Evolutionary conservation across 2,888 invertebrate genomes (phyloP).

Genomic region (Pyrocoelia pectoralis): DNA sequence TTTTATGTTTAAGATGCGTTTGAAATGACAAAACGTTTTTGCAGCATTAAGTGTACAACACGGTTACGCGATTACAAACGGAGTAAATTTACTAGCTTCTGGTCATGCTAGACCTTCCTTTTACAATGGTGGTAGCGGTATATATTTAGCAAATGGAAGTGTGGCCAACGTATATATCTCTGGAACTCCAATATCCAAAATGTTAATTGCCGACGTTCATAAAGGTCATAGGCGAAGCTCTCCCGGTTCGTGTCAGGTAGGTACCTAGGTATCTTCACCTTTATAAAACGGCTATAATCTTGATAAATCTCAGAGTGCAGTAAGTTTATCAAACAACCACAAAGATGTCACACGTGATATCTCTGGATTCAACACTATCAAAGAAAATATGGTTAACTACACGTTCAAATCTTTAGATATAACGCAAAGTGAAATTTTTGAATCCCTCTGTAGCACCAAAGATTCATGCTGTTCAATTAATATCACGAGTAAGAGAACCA

Average conservation of each 20-base stretch:
- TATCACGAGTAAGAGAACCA: not conserved
- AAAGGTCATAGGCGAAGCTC: conserved; percentile 16
- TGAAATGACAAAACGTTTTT: no score
- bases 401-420: conserved; percentile 17
- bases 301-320: no score
- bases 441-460: conserved; percentile 26
- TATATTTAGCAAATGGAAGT: conserved; percentile 38
- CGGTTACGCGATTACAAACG: conserved; percentile 43
- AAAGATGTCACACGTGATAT: no score
- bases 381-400: conserved; percentile 19
- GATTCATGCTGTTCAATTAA: conserved; percentile 31
- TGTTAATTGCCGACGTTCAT: conserved; percentile 34
- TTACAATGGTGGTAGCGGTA: conserved; percentile 42
- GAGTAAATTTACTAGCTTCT: conserved; percentile 45
- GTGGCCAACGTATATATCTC: conserved; percentile 35
- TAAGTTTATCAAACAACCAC: no score
- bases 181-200: conserved; percentile 25
- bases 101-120: conserved; percentile 36
- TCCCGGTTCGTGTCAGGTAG: conserved; percentile 18
- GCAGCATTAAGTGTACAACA: conserved; percentile 44
- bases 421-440: conserved; percentile 20
- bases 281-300: no score
- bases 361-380: not conserved
- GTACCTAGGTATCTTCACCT: no score
- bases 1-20: no score